These are phyloP conservation scores for Achroia grisella DNA, from an alignment of 1,140 invertebrate species.

Conservation along the genomic window DNA sequence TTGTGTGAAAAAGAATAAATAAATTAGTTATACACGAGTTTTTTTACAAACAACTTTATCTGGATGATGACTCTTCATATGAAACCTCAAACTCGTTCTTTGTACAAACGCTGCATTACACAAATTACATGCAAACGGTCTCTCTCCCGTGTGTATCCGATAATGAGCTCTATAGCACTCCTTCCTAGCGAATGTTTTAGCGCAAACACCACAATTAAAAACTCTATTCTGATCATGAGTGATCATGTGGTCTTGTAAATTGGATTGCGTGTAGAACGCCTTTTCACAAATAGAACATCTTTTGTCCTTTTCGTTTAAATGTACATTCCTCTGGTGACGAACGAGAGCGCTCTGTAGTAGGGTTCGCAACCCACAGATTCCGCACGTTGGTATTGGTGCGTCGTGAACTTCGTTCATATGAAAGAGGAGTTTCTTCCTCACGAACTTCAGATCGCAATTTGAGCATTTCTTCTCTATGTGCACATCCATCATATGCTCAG, in stretches of 20 bases:
- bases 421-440: conserved; percentile 9
- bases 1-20: too few species aligned
- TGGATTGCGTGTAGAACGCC: conserved; percentile 9
- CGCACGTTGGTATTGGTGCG: conserved; percentile 15
- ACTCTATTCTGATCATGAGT: conserved; percentile 13
- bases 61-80: not conserved
- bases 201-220: conserved; percentile 17
- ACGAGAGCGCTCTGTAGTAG: conserved; percentile 10
- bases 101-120: conserved; percentile 2
- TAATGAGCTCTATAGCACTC: conserved; percentile 8
- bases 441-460: conserved; percentile 9
- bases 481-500: conserved; percentile 21
- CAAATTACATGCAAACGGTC: conserved; percentile 7
- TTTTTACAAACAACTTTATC: not conserved
- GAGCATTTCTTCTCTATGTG: conserved; percentile 18
- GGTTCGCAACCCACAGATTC: conserved; percentile 13
- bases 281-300: conserved; percentile 79
- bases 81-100: not conserved
- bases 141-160: conserved; percentile 16
- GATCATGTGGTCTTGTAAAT: conserved; percentile 18
- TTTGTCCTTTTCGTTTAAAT: conserved; percentile 82
- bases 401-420: conserved; percentile 20
- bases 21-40: too few species aligned
- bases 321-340: conserved; percentile 81
- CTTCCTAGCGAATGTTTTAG: conserved; percentile 13